phyloP scores from a whole-genome alignment of 2,888 invertebrate genomes.

The Cyclophora albipunctata region DNA sequence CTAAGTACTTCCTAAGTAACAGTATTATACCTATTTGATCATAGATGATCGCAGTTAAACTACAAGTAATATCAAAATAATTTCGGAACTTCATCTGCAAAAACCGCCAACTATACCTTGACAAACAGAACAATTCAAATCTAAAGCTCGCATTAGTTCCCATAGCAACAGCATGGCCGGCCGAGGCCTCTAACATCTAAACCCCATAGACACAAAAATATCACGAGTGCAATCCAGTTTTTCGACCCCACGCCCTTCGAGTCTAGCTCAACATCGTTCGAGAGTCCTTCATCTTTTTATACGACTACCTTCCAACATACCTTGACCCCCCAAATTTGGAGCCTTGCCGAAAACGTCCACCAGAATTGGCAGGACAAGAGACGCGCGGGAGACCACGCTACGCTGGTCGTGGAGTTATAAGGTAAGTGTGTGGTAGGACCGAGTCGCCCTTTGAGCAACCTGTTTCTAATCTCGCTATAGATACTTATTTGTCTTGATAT shows the following conservation, averaged over 20 bases:
- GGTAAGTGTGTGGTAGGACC: constrained; percentile 32
- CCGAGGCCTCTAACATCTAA: no score
- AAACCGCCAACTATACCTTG: no score
- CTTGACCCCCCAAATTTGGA: constrained; percentile 21
- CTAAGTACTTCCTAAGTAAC: no score
- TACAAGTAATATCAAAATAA: no score
- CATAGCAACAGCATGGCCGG: no score
- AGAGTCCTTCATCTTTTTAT: constrained; percentile 59
- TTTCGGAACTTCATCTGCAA: no score
- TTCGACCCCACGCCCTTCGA: constrained; percentile 62
- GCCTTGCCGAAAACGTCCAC: no score
- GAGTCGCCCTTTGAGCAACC: constrained; percentile 29
- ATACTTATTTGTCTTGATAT: constrained; percentile 4
- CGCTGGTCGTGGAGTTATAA: constrained; percentile 12
- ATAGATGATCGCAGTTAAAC: no score
- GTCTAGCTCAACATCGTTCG: constrained; percentile 56
- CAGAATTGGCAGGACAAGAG: no score
- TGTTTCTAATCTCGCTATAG: constrained; percentile 29
- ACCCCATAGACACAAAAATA: constrained; percentile 25
- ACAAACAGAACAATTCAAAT: no score
- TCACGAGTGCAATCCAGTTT: constrained; percentile 46
- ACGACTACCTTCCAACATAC: constrained; percentile 38
- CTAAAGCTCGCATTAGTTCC: no score
- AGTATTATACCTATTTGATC: no score
- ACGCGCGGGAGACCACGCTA: constrained; percentile 9